Evolutionary conservation across 2,113 vertebrate species (phyloP).

Genomic region (Chrysemys picta): DNA sequence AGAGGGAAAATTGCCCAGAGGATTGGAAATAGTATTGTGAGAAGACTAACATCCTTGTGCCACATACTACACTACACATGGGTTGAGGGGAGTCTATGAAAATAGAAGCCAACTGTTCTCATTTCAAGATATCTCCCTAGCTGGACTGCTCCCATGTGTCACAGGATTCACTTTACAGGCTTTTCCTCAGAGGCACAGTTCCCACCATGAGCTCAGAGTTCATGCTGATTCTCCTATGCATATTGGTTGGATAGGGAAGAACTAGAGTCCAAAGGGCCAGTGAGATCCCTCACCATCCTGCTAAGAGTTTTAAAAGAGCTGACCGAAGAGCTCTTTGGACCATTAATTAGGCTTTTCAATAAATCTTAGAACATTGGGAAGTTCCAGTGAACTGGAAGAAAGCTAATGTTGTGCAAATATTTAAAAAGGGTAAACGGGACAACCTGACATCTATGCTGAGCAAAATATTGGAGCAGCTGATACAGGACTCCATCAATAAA

Average conservation of each 20-base stretch:
- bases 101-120: slow-evolving; percentile 1
- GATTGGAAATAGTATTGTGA: background rate
- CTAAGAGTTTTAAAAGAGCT: slow-evolving; percentile 10
- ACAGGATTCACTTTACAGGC: background rate
- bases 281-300: background rate
- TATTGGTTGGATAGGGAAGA: background rate
- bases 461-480: slow-evolving; percentile 73
- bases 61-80: background rate
- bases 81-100: rapidly evolving
- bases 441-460: slow-evolving; percentile 72
- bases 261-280: background rate
- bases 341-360: background rate
- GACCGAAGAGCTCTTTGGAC: slow-evolving; percentile 18
- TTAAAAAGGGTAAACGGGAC: slow-evolving; percentile 71
- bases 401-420: slow-evolving; percentile 57
- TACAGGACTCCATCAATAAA: slow-evolving; percentile 71
- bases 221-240: background rate
- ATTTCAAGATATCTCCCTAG: background rate
- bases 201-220: background rate
- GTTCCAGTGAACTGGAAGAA: slow-evolving; percentile 56
- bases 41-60: background rate
- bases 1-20: background rate
- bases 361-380: slow-evolving; percentile 42
- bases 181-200: background rate
- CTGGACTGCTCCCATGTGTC: background rate